Percentiles rank a stretch among this genome's conserved stretches.
These are phyloP conservation scores for Clanis bilineata DNA, from an alignment of 2,888 invertebrate species.

Conservation along the genomic window DNA sequence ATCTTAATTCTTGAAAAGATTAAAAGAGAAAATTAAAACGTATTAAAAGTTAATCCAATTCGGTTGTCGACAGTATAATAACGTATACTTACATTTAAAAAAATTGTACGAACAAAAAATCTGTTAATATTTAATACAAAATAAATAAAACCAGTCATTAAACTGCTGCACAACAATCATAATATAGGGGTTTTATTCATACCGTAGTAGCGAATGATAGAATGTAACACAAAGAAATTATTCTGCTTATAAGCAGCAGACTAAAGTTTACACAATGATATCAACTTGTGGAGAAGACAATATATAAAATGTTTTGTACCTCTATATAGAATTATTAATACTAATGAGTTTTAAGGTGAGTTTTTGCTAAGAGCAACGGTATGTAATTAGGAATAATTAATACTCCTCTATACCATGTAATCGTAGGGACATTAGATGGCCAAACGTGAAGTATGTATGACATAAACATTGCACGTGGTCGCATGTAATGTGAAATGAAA, in stretches of 20 bases:
- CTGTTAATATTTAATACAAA: conserved; percentile 21
- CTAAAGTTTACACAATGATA: conserved; percentile 43
- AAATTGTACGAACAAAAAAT: neutral
- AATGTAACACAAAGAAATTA: conserved; percentile 55
- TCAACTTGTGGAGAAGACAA: conserved; percentile 42
- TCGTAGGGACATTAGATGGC: neutral
- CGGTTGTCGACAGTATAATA: no score
- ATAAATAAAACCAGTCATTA: conserved; percentile 59
- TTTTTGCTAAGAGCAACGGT: no score
- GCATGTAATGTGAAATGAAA: no score
- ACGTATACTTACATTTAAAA: neutral
- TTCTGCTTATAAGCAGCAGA: conserved; percentile 2
- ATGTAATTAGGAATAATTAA: no score
- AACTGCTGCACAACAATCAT: conserved; percentile 55
- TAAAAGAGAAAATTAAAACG: no score
- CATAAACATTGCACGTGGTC: neutral
- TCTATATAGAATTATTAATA: no score
- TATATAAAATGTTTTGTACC: neutral
- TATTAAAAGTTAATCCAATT: no score
- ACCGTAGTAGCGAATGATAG: conserved; percentile 40
- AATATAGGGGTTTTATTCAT: conserved; percentile 58
- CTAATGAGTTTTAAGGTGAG: no score
- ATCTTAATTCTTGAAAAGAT: no score
- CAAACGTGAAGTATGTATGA: neutral
- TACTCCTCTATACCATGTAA: no score